A percentile compares a stretch with the other conserved stretches of the same genome.
Conservation (phyloP, 2,888 invertebrate genomes). For the Elegia similella region DNA sequence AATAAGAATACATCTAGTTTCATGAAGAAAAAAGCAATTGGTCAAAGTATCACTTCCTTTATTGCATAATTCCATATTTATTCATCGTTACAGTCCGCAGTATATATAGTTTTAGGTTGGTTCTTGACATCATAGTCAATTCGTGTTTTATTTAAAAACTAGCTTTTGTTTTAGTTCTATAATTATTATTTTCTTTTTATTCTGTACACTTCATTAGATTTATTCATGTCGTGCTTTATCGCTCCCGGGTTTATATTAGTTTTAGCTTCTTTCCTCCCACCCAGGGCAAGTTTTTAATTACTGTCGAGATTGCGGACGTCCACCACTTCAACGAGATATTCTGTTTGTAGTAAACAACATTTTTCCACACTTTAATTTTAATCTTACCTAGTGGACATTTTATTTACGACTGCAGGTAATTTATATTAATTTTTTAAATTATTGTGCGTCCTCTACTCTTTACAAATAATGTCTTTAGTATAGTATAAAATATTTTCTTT, state of each 20-base stretch:
- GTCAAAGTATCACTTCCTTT: too few species aligned
- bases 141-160: too few species aligned
- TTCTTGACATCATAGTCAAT: too few species aligned
- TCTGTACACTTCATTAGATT: neutral
- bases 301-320: conserved; percentile 45
- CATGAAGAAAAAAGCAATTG: too few species aligned
- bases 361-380: conserved; percentile 34
- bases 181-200: too few species aligned
- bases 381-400: conserved; percentile 19
- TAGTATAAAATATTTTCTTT: too few species aligned
- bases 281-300: conserved; percentile 46
- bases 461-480: too few species aligned
- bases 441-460: neutral
- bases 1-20: too few species aligned
- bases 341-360: conserved; percentile 43
- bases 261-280: conserved; percentile 11
- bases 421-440: neutral
- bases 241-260: conserved; percentile 11
- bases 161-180: too few species aligned
- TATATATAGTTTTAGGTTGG: too few species aligned
- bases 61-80: too few species aligned
- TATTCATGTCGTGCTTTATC: conserved; percentile 2
- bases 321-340: conserved; percentile 30
- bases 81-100: too few species aligned
- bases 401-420: neutral